Evolutionary conservation across 1,140 invertebrate species (phyloP), one percentile per base, ranked within the genome.

Genomic region (Palaemon carinicauda): DNA sequence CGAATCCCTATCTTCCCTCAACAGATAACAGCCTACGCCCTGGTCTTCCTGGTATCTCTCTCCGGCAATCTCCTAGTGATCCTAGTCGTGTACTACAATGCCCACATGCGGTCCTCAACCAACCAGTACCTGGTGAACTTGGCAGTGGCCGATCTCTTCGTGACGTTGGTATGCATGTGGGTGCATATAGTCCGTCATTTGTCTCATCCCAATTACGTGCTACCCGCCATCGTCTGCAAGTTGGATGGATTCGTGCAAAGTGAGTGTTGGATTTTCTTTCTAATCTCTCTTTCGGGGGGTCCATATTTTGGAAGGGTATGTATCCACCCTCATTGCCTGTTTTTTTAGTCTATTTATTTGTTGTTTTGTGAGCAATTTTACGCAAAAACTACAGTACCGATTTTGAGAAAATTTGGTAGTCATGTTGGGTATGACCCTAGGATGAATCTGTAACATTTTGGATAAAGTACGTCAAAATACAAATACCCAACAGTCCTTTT

Each of bases 21-120:
- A 0, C 83, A 89, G 88, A 83, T 89, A 9, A 50, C 75, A 1
- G 69, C 87, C 2, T 89, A 89, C 80, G 54, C 80, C 0, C 24
- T 89, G 5, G 80, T 89, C 1, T 89, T 89, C 84, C 27, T 92
- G 0, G 56, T 92, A n/a, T 92, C 92, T 1, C 50, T 92, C 14
- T 89, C 92, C 5, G 93, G 93, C 0, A 93, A 93, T 88, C 88
- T 92, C 21, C 91, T 92, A 29, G 93, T 93, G 17, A 92, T 93
- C 41, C 91, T 93, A 90, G 92, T 93, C 15, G 92, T 93, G 7
- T 89, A 91, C 41, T 91, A 91, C 12, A 93, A 93, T 89, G 91
- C 92, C 56, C 87, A 91, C 19, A 89, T 92, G 89, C 75, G 92
- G 29, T 90, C 91, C 7, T 91, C 92, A 71, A 91, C 92, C 33